These are phyloP conservation scores for Ahaetulla prasina DNA, from an alignment of 2,113 vertebrate species.

Conservation along the genomic window DNA sequence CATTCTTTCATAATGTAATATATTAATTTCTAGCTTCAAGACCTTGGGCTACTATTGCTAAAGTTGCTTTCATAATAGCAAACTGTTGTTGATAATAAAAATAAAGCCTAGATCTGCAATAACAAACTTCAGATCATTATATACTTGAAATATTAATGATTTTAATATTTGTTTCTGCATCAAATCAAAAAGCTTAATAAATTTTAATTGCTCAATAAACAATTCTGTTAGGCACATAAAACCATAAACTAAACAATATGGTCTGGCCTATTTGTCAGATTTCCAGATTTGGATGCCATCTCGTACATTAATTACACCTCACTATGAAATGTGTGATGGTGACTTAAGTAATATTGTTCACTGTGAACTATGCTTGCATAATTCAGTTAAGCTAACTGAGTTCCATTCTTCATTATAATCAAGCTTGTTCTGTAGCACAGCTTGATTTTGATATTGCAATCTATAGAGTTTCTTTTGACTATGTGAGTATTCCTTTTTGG, in stretches of 20 bases:
- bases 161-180: conserved; percentile 8
- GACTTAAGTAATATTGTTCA: neutral
- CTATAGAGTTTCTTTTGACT: neutral
- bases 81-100: neutral
- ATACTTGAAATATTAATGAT: conserved; percentile 28
- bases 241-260: neutral
- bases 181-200: neutral
- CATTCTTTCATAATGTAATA: conserved; percentile 10
- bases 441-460: neutral
- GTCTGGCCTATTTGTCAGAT: neutral
- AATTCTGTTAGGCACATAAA: conserved; percentile 1
- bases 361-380: neutral
- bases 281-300: neutral
- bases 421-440: neutral
- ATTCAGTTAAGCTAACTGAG: neutral
- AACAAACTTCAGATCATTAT: conserved; percentile 28
- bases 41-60: neutral
- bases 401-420: conserved; percentile 1
- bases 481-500: neutral
- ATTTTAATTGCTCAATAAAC: conserved; percentile 8
- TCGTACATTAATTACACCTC: conserved; percentile 5
- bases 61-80: conserved; percentile 12
- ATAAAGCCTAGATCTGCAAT: neutral
- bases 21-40: conserved; percentile 23
- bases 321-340: neutral